Evolutionary conservation across 2,888 invertebrate species (phyloP), one percentile per base, ranked within the genome.

Genomic region (Balanococcus diminutus): DNA sequence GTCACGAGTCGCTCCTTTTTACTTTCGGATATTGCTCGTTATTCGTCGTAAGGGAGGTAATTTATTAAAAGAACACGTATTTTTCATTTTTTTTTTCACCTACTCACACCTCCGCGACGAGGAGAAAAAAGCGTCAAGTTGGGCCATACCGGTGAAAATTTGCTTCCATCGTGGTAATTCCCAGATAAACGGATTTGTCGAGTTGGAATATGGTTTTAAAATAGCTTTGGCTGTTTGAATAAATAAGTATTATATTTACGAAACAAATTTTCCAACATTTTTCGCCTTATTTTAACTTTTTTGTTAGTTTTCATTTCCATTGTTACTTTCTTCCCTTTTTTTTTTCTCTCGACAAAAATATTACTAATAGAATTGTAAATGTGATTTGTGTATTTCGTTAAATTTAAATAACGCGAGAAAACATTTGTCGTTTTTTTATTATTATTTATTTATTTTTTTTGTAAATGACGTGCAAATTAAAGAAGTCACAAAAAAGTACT

Each of bases 11-110:
- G 11, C 28, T 1, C 28, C 25, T 28, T 14, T 67, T 67, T n/a
- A n/a, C 28, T 28, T 67, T 67, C 61, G 61, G 61, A 28, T 67
- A 67, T 67, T n/a, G 61, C 61, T 67, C 28, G 61, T 67, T 67
- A 67, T 67, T 67, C 61, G 61, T 67, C 61, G 61, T 67, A 25
- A 25, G 61, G 61, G 61, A 67, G 61, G 61, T 67, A 67, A 67
- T 67, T 67, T 67, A 67, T 67, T 67, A 67, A n/a, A n/a, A 67
- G 61, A 67, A 67, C 61, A 67, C 61, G 61, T 67, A 67, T 67
- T 67, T 67, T 67, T 67, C 51, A 51, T 19, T 51, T 51, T 51
- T 51, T 36, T 36, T 51, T 51, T 8, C 51, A 3, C 8, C 4
- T 51, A 19, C 51, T 51, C 51, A 36, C 36, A 51, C 19, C 51